Base-by-base conservation (phyloP, 2,113 vertebrate species). In the Aspiorhynchus laticeps region DNA sequence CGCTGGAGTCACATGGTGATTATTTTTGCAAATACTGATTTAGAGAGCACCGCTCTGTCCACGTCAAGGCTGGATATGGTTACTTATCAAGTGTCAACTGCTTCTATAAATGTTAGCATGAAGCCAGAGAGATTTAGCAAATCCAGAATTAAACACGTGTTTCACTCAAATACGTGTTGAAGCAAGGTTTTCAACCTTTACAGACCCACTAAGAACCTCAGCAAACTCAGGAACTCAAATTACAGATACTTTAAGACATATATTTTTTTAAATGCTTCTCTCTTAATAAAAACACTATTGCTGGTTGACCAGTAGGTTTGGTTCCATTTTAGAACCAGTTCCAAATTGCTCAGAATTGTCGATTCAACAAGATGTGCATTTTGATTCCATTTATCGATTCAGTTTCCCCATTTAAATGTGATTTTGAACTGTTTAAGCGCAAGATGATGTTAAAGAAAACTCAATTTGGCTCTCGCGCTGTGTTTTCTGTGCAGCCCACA, bases 1-100 rank as follows among this genome's bases (percentile, higher is more conserved):
- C 33, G 28, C 17, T 85, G 77, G 26, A 83, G 81, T 88, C 84
- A 80, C 81, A 71, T 65, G 81, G 56, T 65, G 46, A 80, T 41
- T 75, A 33, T 48, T 38, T 41, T 19, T 36, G 12, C 24, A 41
- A 12, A 24, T 9, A 15, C 28, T 59, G 19, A 84, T 36, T 74
- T 83, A 10, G 28, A 17, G 21, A 76, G 48, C 4, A 46, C 21
- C 5, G 9, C 41, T 48, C 41, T 31, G 74, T 51, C 26, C 36
- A 65, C 7, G 33, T 19, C 56, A 31, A 28, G 8, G 24, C 61
- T 82, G n/a, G 38, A 82, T 82, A 46, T 7, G 61, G 14, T 82
- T 46, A 28, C 59, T 67, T 46, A 63, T 12, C 21, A 24, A 80
- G 56, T 38, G 24, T 80, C n/a, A 14, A 73, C 69, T 41, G 43